Base-by-base conservation (phyloP, 2,888 invertebrate species). In the Suillia variegata region DNA sequence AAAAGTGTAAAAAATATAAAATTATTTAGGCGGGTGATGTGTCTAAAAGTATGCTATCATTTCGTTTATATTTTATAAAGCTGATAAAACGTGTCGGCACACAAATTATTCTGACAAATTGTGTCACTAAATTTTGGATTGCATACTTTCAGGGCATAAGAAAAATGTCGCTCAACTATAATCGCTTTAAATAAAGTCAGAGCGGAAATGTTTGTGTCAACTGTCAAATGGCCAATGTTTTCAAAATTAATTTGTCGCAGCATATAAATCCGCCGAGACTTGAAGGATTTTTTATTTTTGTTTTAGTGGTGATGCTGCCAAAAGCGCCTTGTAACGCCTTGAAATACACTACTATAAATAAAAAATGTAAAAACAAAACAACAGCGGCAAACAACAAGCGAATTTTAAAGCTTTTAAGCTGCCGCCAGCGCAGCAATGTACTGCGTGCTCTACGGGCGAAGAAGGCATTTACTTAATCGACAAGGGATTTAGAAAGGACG, bases 401-500 rank as follows among this genome's bases (percentile, higher is more conserved):
- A 71, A 68, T 66, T 54, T 69, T 74, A 69, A 74, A 76, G 74
- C 74, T 75, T 67, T 74, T 74, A 74, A 74, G n/a, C n/a, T n/a
- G 71, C 75, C 76, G 71, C 70, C 67, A 75, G 76, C 76, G 73
- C 76, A 75, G 69, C 67, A 42, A 54, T 58, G 62, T 67, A 60
- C 62, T 54, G 61, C 62, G 62, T 62, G 59, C 59, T 54, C 55
- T 55, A 24, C 52, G 20, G 62, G 70, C 65, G 62, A 59, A 65
- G 66, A 71, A 70, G 72, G 76, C 76, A 74, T 74, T 74, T 74
- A 73, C 74, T 76, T 78, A 77, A 76, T 73, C 78, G 78, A 77
- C 77, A 74, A 66, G 76, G 76, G 76, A 76, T 78, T 76, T 60
- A 54, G 60, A 52, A 60, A 56, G 49, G 53, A 56, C 56, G 42